Evolutionary conservation across 2,888 invertebrate species (phyloP).

Genomic region (Branchellion lobata): DNA sequence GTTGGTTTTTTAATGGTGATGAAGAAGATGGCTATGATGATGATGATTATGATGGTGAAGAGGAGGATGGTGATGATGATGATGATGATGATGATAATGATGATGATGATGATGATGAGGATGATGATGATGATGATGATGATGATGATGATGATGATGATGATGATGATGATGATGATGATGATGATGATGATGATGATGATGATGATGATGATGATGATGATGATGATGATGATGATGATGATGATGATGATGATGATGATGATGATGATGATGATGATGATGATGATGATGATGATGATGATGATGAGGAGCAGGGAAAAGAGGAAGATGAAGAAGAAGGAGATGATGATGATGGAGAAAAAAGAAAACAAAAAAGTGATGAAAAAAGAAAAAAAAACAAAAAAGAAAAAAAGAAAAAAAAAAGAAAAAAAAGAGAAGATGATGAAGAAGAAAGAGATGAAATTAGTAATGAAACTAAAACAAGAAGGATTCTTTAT

Average conservation of each 20-base stretch:
- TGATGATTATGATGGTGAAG: not conserved
- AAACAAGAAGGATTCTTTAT: too few relatives aligned
- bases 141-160: not conserved
- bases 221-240: slow-evolving; percentile 13
- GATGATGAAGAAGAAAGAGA: too few relatives aligned
- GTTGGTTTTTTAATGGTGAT: not conserved
- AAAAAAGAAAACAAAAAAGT: too few relatives aligned
- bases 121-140: slow-evolving; percentile 1
- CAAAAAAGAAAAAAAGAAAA: too few relatives aligned
- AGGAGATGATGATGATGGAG: too few relatives aligned
- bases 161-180: too few relatives aligned
- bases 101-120: not conserved
- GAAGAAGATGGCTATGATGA: not conserved
- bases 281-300: slow-evolving; percentile 14
- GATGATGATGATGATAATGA: not conserved
- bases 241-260: not conserved
- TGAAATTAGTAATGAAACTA: too few relatives aligned
- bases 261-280: slow-evolving; percentile 10
- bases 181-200: not conserved
- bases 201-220: too few relatives aligned
- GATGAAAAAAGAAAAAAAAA: too few relatives aligned
- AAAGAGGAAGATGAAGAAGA: too few relatives aligned
- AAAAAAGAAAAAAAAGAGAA: too few relatives aligned
- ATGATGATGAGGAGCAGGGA: too few relatives aligned
- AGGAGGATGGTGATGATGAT: not conserved